phyloP scores from a whole-genome alignment of 2,797 vertebrate genomes.

The Tenualosa ilisha region DNA sequence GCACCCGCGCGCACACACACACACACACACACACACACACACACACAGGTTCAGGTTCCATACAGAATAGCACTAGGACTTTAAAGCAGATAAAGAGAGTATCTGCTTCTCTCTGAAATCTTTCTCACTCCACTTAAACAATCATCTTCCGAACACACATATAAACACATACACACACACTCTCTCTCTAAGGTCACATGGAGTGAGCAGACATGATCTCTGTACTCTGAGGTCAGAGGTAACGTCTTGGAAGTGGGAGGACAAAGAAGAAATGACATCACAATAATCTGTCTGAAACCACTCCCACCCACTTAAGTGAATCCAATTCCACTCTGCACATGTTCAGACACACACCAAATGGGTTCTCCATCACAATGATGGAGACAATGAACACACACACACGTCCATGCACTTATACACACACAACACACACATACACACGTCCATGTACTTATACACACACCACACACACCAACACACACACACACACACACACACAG shows the following conservation, averaged over 20 bases:
- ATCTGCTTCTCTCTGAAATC: neutral
- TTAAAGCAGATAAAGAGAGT: neutral
- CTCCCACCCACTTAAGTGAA: neutral
- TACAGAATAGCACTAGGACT: neutral
- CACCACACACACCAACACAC: neutral
- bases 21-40: conserved; percentile 35
- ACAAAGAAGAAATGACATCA: neutral
- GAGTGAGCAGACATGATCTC: neutral
- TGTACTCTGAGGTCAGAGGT: neutral
- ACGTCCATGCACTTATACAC: neutral
- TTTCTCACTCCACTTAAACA: neutral
- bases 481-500: neutral
- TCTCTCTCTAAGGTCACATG: neutral
- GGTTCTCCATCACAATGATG: neutral
- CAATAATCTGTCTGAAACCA: neutral
- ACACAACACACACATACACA: neutral
- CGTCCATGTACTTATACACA: neutral
- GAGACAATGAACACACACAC: neutral
- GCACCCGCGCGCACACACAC: conserved; percentile 29
- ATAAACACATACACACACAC: neutral
- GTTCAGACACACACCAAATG: neutral
- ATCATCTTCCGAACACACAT: neutral
- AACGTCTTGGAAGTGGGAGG: neutral
- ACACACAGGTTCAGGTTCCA: neutral
- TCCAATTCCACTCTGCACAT: neutral